These are phyloP conservation scores for Limnephilus rhombicus DNA, from an alignment of 2,888 invertebrate genomes.

Conservation along the genomic window DNA sequence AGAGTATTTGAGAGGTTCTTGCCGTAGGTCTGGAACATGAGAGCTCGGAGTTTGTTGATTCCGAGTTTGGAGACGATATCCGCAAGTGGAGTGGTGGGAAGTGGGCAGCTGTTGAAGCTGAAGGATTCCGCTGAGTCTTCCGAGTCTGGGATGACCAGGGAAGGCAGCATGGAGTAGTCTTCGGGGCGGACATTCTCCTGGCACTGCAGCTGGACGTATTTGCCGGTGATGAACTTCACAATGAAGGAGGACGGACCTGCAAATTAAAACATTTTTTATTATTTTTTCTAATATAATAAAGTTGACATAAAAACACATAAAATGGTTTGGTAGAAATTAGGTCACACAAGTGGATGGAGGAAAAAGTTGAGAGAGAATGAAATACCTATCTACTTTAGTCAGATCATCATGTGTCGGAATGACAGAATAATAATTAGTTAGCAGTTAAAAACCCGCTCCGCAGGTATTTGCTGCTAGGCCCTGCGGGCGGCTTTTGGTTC, in stretches of 20 bases:
- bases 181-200: slow-evolving; percentile 34
- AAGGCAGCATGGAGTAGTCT: slow-evolving; percentile 56
- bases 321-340: neutral
- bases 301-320: neutral
- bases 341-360: neutral
- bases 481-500: too few relatives aligned
- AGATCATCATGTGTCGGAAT: too few relatives aligned
- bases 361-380: neutral
- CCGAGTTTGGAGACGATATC: slow-evolving; percentile 75
- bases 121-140: slow-evolving; percentile 71
- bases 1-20: slow-evolving; percentile 78
- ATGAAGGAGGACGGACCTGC: slow-evolving; percentile 42
- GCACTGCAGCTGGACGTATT: slow-evolving; percentile 47
- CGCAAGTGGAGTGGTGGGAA: slow-evolving; percentile 75
- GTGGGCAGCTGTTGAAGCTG: slow-evolving; percentile 77
- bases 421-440: too few relatives aligned
- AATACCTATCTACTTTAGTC: too few relatives aligned
- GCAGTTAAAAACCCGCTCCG: too few relatives aligned
- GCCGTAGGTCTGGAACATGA: slow-evolving; percentile 77
- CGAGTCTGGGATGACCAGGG: slow-evolving; percentile 45
- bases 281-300: neutral
- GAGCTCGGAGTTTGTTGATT: slow-evolving; percentile 72
- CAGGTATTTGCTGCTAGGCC: too few relatives aligned
- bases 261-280: slow-evolving; percentile 22
- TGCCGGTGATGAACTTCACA: slow-evolving; percentile 48